phyloP scores from a whole-genome alignment of 2,888 invertebrate genomes.

The Liposcelis brunnea region DNA sequence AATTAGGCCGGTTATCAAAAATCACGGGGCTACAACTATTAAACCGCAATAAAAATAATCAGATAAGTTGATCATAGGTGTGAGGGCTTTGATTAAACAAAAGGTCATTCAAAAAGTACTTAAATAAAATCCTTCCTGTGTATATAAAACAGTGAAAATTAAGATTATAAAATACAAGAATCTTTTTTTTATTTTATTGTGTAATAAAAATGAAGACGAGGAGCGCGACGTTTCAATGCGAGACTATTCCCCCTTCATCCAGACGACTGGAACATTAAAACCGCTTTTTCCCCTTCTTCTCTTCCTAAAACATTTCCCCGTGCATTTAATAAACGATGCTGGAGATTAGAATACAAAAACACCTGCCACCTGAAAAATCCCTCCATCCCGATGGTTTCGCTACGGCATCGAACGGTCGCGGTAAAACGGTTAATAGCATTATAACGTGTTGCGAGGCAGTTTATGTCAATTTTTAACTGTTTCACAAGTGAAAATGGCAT shows the following conservation, averaged over 20 bases:
- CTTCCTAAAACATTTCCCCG: no score
- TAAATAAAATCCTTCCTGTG: slow-evolving; percentile 4
- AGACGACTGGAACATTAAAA: no score
- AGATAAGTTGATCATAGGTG: not conserved
- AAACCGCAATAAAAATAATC: not conserved
- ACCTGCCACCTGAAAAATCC: not conserved
- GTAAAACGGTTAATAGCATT: slow-evolving; percentile 3
- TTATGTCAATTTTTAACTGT: slow-evolving; percentile 9
- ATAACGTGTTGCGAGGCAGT: slow-evolving; percentile 8
- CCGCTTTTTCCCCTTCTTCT: no score
- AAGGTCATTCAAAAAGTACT: no score
- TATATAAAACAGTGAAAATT: slow-evolving; percentile 6
- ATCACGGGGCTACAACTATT: not conserved
- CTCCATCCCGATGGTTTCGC: not conserved
- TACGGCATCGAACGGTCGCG: slow-evolving; percentile 2
- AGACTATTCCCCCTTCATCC: no score
- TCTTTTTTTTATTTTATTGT: slow-evolving; percentile 5
- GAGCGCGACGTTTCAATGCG: no score
- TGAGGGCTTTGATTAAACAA: no score
- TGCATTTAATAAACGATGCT: no score
- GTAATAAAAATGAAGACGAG: not conserved
- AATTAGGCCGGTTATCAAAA: no score
- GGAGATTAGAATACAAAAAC: no score
- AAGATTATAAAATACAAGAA: slow-evolving; percentile 7
- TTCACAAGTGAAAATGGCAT: slow-evolving; percentile 6